Base-by-base conservation (phyloP, 1,140 invertebrate species). In the Choristoneura fumiferana region DNA sequence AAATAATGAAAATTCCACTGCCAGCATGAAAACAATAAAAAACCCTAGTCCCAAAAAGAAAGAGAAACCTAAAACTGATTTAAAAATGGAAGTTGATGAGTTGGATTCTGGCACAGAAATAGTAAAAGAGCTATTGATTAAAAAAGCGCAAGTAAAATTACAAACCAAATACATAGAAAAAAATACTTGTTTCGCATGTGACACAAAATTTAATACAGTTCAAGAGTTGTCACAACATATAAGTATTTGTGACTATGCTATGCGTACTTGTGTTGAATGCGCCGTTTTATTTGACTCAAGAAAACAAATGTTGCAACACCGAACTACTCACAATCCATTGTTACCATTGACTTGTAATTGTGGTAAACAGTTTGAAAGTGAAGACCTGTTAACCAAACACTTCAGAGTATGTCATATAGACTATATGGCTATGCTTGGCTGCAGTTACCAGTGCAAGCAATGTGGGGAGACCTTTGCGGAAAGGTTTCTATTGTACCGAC, bases 71-170 rank as follows among this genome's bases (percentile, higher is more conserved):
- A 75, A 65, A 57, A 67, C 57, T 57, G 35, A 65, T 14, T 60
- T 76, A n/a, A 79, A 77, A 40, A 78, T 82, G 78, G 78, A 87
- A 22, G 80, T 83, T 34, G 85, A 88, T 58, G 62, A 81, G 4
- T 55, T 85, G 60, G 83, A 89, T 59, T 77, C 81, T 1, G 84
- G 86, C 52, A 58, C 70, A 13, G 72, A 78, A 54, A 74, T 85
- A 54, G 81, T 81, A 6, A 78, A 89, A 58, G 79, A 77, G 29
- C 37, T 86, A 54, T 29, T 86, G 52, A 69, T 69, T 53, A 89
- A 84, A 37, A 76, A 81, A 60, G 57, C 55, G 0, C 72, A 81
- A 53, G 70, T 68, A 29, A 83, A 75, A 63, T 36, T 8, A 34
- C 65, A 67, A 39, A 9, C 29, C 6, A 73, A 64, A 10, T 37